Base-by-base conservation (phyloP, 2,113 vertebrate species). In the Albula glossodonta region DNA sequence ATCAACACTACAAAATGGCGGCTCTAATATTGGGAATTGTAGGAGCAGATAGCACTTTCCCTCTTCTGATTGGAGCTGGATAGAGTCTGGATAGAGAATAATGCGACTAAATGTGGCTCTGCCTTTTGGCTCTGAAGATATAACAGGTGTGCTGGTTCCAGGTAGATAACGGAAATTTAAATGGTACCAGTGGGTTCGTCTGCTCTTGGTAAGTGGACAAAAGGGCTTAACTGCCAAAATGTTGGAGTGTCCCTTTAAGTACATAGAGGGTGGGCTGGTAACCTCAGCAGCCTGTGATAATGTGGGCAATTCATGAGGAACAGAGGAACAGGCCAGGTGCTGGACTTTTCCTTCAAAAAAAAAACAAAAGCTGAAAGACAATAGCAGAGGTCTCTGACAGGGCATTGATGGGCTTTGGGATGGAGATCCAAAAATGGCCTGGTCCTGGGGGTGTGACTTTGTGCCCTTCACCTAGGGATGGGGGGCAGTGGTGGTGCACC, bases 401-500 rank as follows among this genome's bases (percentile, higher is more conserved):
- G 19, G 12, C 22, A 56, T 41, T 41, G 83, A 17, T n/a, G 78
- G 19, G 49, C 53, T 17, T 56, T 17, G 17, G 17, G 78, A 66
- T 41, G 12, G 19, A 25, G 57, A 41, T 25, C 78, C 51, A 60
- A 50, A 80, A 53, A 81, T 77, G 6, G 5, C 41, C 17, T n/a
- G 53, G 9, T 25, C 25, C 25, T 60, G 8, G 5, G 70, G 19
- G 8, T 52, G 31, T 8, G 78, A 17, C 80, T 89, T 90, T 89
- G 90, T 87, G 17, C 87, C 92, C 92, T 98, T 99, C 97, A 99
- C 98, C 97, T 98, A 0, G 96, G 96, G 88, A 96, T 91, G 31
- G 98, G 98, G 0, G 98, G 98, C 74, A 99, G 96, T 0, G 98
- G 98, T 1, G 98, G 98, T 1, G 95, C 98, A 52, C 98, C 98